Evolutionary conservation across 2,113 vertebrate genomes (phyloP).

Genomic region (Lepisosteus osseus): DNA sequence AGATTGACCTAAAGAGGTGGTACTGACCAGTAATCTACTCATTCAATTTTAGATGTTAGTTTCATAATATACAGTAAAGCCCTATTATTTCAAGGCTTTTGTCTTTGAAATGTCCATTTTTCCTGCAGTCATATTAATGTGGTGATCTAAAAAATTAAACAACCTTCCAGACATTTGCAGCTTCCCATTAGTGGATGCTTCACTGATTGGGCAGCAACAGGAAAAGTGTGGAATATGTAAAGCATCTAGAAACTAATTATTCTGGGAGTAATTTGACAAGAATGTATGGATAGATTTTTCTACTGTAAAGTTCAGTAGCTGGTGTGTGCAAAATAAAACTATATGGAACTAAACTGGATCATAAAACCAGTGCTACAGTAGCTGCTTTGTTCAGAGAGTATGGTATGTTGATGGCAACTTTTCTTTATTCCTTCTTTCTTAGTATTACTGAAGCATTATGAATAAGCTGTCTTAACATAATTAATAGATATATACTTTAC

Average conservation of each 20-base stretch:
- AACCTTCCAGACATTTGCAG: background rate
- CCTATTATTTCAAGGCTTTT: background rate
- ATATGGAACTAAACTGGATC: background rate
- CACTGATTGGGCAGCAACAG: background rate
- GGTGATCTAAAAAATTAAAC: background rate
- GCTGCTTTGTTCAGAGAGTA: too few relatives aligned
- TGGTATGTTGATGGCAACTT: too few relatives aligned
- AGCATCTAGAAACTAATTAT: background rate
- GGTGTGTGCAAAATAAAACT: background rate
- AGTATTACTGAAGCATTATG: too few relatives aligned
- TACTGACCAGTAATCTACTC: constrained; percentile 19
- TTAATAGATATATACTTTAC: too few relatives aligned
- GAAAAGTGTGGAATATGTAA: background rate
- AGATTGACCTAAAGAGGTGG: constrained; percentile 19
- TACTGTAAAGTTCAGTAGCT: background rate
- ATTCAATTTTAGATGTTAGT: background rate
- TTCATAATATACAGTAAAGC: background rate
- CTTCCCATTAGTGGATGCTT: background rate
- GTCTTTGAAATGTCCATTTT: background rate
- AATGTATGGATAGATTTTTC: background rate
- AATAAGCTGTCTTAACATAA: too few relatives aligned
- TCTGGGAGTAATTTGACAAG: background rate
- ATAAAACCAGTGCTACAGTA: too few relatives aligned
- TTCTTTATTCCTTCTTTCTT: too few relatives aligned
- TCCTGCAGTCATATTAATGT: background rate